These are phyloP conservation scores for Yponomeuta plumbellus DNA, from an alignment of 2,888 invertebrate genomes.

Conservation along the genomic window DNA sequence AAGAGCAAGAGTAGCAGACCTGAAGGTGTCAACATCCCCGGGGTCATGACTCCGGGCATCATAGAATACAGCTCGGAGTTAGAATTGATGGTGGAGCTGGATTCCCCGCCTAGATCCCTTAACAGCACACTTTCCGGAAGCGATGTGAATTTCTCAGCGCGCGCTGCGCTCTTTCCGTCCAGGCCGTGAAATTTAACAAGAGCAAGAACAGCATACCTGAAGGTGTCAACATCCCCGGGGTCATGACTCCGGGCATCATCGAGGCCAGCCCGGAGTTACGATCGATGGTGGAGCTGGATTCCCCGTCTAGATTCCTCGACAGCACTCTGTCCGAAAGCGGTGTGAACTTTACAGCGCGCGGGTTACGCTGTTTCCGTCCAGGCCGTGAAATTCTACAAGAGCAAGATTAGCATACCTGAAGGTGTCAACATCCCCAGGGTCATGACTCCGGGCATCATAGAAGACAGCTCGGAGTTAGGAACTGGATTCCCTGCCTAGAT, in stretches of 20 bases:
- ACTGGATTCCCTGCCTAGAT: conserved; percentile 87
- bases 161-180: too few relatives aligned
- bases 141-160: too few relatives aligned
- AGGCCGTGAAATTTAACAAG: not conserved
- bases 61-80: conserved; percentile 90
- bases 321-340: conserved; percentile 98
- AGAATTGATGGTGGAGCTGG: conserved; percentile 87
- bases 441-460: conserved; percentile 90
- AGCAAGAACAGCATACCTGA: conserved; percentile 69
- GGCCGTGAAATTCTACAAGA: conserved; percentile 74
- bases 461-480: conserved; percentile 89
- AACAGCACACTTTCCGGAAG: too few relatives aligned
- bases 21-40: conserved; percentile 90
- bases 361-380: conserved; percentile 97
- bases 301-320: conserved; percentile 89
- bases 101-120: conserved; percentile 91
- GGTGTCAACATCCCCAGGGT: conserved; percentile 93
- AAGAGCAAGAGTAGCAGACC: conserved; percentile 48
- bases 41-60: conserved; percentile 90
- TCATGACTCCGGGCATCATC: conserved; percentile 89
- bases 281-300: conserved; percentile 86
- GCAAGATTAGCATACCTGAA: conserved; percentile 68
- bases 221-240: conserved; percentile 91
- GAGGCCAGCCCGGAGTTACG: conserved; percentile 90
- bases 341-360: conserved; percentile 96